A percentile compares a stretch with the other conserved stretches of the same genome.
Evolutionary conservation across 2,888 invertebrate genomes (phyloP).

Genomic region (Apodemia hepburni): DNA sequence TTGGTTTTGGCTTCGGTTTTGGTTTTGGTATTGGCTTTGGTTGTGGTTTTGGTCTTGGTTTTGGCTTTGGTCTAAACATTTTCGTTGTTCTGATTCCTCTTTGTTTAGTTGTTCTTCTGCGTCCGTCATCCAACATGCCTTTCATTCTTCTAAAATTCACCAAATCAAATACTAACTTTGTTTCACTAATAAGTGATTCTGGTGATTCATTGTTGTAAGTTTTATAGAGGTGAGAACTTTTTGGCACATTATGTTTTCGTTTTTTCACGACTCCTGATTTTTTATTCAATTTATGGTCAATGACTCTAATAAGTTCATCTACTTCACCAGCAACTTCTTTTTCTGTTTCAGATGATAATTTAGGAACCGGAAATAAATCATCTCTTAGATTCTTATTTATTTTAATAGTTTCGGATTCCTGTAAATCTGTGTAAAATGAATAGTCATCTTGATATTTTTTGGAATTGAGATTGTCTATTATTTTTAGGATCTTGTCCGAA

Average conservation of each 20-base stretch:
- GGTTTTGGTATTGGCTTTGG: not conserved
- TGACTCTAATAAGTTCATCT: not conserved
- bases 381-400: not conserved
- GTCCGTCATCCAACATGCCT: not conserved
- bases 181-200: not conserved
- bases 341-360: not conserved
- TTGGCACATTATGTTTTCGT: not conserved
- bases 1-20: not conserved
- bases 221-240: not conserved
- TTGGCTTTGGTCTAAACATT: no score
- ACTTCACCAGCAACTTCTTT: not conserved
- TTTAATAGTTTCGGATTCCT: not conserved
- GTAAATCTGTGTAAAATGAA: not conserved
- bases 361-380: not conserved
- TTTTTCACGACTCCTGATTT: not conserved
- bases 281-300: not conserved
- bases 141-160: not conserved
- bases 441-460: not conserved
- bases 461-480: not conserved
- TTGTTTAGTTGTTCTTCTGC: not conserved
- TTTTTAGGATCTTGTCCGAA: not conserved
- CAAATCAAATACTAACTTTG: not conserved
- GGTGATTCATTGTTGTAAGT: not conserved
- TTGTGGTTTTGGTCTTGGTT: not conserved
- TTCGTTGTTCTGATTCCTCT: not conserved